Evolutionary conservation across 2,797 vertebrate species (phyloP).

Genomic region (Petrocephalus schoutedeni): DNA sequence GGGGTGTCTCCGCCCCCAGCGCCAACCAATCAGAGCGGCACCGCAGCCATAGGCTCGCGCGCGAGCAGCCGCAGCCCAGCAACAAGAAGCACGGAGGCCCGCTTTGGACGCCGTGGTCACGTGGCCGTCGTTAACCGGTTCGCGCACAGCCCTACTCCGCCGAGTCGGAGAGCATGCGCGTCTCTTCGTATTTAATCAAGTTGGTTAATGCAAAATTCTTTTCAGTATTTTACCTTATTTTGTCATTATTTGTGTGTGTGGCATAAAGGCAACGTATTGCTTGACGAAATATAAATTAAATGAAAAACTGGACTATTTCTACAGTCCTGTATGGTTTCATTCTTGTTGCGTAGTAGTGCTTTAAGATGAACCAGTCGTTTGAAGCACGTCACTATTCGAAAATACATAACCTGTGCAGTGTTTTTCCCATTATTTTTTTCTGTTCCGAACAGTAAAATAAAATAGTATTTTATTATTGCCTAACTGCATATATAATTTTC

Average conservation of each 20-base stretch:
- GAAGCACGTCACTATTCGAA: neutral
- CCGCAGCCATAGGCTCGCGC: neutral
- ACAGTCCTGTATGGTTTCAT: neutral
- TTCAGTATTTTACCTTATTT: neutral
- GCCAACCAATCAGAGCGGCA: constrained; percentile 19
- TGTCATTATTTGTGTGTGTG: neutral
- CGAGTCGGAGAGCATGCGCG: neutral
- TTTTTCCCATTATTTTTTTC: neutral
- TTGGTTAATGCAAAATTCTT: neutral
- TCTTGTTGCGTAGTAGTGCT: neutral
- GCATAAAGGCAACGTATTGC: neutral
- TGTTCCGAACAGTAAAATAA: neutral
- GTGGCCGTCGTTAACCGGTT: neutral
- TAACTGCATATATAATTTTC: neutral
- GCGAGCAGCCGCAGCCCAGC: constrained; percentile 18
- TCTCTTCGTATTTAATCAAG: neutral
- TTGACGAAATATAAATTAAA: neutral
- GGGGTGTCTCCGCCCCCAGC: constrained; percentile 5
- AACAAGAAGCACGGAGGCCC: constrained; percentile 4
- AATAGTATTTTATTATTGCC: neutral
- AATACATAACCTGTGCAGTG: neutral
- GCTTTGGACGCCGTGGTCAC: neutral
- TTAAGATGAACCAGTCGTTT: neutral
- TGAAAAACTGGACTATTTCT: neutral
- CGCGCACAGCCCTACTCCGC: neutral